Evolutionary conservation across 2,888 invertebrate species (phyloP).

Genomic region (Drosophila testacea): DNA sequence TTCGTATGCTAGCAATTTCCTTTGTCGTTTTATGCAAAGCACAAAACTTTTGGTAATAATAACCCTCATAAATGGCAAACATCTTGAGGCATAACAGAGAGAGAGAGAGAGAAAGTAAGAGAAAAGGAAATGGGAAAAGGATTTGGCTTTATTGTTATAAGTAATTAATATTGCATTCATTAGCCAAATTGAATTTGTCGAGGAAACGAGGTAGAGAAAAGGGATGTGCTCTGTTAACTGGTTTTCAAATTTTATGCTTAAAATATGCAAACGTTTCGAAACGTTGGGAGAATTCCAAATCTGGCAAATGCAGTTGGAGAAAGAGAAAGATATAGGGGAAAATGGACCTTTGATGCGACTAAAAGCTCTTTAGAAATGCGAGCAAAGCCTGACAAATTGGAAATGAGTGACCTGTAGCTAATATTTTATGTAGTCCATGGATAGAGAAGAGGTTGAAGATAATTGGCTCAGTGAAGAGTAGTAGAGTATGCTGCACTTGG

Average conservation of each 20-base stretch:
- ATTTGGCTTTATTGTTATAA: conserved; percentile 36
- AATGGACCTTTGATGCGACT: conserved; percentile 39
- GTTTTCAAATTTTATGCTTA: conserved; percentile 19
- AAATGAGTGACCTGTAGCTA: conserved; percentile 47
- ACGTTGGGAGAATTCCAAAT: conserved; percentile 32
- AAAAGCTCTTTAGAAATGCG: conserved; percentile 47
- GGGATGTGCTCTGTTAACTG: conserved; percentile 10
- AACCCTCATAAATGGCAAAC: conserved; percentile 23
- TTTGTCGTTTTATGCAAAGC: conserved; percentile 31
- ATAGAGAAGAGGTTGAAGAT: conserved; percentile 11
- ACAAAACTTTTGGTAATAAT: conserved; percentile 16
- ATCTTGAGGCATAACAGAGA: conserved; percentile 14
- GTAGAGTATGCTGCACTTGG: conserved; percentile 45
- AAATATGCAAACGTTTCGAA: conserved; percentile 44
- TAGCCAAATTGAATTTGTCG: conserved; percentile 51
- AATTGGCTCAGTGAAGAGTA: conserved; percentile 45
- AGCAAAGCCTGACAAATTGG: conserved; percentile 55
- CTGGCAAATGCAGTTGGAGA: conserved; percentile 2
- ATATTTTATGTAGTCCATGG: conserved; percentile 51
- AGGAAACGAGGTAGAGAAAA: background rate
- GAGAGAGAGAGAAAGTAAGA: background rate
- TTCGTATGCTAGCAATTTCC: conserved; percentile 19
- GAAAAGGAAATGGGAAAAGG: no score
- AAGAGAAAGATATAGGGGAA: background rate
- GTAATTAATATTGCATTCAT: conserved; percentile 65